Evolutionary conservation across 2,888 invertebrate genomes (phyloP).

Genomic region (Amphipyra berbera): DNA sequence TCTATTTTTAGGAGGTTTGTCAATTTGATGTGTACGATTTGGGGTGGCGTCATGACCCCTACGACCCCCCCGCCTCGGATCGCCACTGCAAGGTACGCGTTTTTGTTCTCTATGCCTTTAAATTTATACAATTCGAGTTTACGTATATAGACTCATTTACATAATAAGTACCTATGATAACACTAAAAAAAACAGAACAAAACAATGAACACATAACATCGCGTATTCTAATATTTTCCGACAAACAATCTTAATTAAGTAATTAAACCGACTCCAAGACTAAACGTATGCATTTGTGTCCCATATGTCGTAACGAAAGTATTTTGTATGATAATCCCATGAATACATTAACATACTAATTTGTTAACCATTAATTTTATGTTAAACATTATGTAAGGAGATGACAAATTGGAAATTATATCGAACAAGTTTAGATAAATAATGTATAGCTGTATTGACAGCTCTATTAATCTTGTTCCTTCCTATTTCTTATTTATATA

Average conservation of each 20-base stretch:
- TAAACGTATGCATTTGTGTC: constrained; percentile 23
- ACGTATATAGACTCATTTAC: too few relatives aligned
- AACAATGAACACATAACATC: too few relatives aligned
- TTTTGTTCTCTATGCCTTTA: too few relatives aligned
- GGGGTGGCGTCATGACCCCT: too few relatives aligned
- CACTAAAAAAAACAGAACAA: too few relatives aligned
- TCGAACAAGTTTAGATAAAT: constrained; percentile 4
- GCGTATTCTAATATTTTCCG: neutral
- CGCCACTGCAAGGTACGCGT: too few relatives aligned
- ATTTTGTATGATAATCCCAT: constrained; percentile 14
- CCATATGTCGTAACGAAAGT: constrained; percentile 24
- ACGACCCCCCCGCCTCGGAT: too few relatives aligned
- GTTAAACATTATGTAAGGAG: constrained; percentile 26
- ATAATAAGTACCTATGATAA: too few relatives aligned
- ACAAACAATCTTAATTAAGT: constrained; percentile 22
- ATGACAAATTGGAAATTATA: constrained; percentile 15
- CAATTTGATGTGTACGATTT: too few relatives aligned
- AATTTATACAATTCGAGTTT: too few relatives aligned
- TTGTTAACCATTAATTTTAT: neutral
- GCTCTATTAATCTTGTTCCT: neutral
- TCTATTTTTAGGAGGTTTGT: too few relatives aligned
- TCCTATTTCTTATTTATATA: constrained; percentile 3
- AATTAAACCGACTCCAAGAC: constrained; percentile 18
- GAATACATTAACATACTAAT: constrained; percentile 42
- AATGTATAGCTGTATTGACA: constrained; percentile 11